Conservation (phyloP, 1,140 invertebrate genomes). For the Acyrthosiphon pisum region DNA sequence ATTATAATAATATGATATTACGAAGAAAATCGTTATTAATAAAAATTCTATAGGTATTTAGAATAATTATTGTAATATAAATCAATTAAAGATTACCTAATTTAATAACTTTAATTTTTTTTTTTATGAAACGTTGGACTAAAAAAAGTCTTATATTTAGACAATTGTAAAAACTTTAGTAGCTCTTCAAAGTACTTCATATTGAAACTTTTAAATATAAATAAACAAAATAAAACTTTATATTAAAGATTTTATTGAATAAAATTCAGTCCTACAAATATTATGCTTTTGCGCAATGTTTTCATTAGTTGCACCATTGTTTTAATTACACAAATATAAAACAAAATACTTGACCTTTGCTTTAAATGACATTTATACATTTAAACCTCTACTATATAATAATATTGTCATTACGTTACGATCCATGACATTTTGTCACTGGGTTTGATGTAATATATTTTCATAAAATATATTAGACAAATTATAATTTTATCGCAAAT, state of each 20-base stretch:
- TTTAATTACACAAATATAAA: constrained; percentile 48
- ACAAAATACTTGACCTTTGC: constrained; percentile 42
- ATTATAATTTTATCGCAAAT: neutral
- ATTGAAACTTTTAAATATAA: neutral
- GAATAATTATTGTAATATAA: neutral
- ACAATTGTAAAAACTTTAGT: neutral
- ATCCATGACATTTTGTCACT: constrained; percentile 45
- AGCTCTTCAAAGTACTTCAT: neutral
- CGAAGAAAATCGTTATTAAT: no score
- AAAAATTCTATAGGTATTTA: neutral
- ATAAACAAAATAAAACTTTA: neutral
- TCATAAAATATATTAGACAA: neutral
- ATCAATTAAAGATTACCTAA: neutral
- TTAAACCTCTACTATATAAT: constrained; percentile 1
- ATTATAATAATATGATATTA: no score
- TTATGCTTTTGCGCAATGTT: neutral
- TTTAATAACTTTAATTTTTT: neutral
- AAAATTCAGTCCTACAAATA: neutral
- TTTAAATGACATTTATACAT: constrained; percentile 46
- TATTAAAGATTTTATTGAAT: neutral
- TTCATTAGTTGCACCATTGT: neutral
- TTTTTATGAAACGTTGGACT: neutral
- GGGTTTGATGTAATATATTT: neutral
- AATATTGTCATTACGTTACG: constrained; percentile 7
- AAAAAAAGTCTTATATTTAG: neutral